Conservation (phyloP, 92 coral and sea anemone species). For the Porites evermanni region DNA sequence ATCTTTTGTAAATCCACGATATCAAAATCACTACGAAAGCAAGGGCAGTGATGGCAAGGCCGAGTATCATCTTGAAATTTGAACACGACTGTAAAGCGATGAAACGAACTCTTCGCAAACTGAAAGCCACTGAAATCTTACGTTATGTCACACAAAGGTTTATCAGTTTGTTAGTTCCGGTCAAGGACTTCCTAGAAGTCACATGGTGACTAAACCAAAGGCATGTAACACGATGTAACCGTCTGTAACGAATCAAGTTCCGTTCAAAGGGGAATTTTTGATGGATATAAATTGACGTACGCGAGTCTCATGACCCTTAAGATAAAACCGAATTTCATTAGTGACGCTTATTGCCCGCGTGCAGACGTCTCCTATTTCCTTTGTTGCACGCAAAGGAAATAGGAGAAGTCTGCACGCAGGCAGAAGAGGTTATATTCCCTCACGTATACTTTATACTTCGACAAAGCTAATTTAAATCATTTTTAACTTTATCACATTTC, state of each 20-base stretch:
- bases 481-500: too few species aligned
- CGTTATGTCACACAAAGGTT: constrained; percentile 22
- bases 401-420: too few species aligned
- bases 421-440: too few species aligned
- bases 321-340: too few species aligned
- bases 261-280: constrained; percentile 15
- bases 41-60: constrained; percentile 38
- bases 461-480: too few species aligned
- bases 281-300: not conserved
- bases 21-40: constrained; percentile 12
- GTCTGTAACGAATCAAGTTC: not conserved
- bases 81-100: not conserved
- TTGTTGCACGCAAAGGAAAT: too few species aligned
- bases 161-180: not conserved
- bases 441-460: too few species aligned
- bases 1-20: constrained; percentile 42
- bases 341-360: too few species aligned
- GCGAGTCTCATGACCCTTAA: too few species aligned
- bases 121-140: constrained; percentile 15
- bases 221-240: not conserved
- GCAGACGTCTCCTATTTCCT: too few species aligned
- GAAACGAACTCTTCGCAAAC: not conserved
- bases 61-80: constrained; percentile 21
- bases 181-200: constrained; percentile 29
- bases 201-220: not conserved